phyloP scores from a whole-genome alignment of 2,113 vertebrate species.

The Barbus barbus region DNA sequence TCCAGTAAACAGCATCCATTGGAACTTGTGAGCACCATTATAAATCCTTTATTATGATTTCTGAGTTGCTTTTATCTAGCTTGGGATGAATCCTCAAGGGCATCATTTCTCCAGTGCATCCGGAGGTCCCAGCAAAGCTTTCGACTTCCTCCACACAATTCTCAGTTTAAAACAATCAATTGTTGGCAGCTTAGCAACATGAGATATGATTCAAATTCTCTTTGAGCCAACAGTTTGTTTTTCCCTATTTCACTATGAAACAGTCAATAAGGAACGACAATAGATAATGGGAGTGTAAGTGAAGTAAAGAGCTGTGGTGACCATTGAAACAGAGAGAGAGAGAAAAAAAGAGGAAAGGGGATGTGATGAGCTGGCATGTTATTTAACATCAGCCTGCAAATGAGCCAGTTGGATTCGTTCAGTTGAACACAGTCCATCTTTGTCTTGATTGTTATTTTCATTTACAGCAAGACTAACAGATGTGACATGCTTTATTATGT shows the following conservation, averaged over 20 bases:
- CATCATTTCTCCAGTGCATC: not conserved
- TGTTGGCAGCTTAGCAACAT: not conserved
- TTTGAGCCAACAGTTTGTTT: not conserved
- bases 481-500: not conserved
- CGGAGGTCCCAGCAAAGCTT: not conserved
- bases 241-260: conserved; percentile 10
- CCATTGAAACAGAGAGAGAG: not conserved
- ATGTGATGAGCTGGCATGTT: conserved; percentile 33
- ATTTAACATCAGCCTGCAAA: conserved; percentile 37
- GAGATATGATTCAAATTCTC: not conserved
- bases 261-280: not conserved
- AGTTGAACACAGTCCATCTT: conserved; percentile 38
- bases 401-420: conserved; percentile 33
- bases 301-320: conserved; percentile 17
- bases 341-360: not conserved
- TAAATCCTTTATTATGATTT: not conserved
- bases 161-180: not conserved
- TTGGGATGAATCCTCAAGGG: not conserved
- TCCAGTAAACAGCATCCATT: not conserved
- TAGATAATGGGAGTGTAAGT: conserved; percentile 12
- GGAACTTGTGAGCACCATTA: not conserved
- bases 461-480: not conserved
- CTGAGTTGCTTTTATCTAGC: not conserved
- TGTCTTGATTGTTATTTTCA: conserved; percentile 23
- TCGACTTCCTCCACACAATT: not conserved